A percentile compares a stretch with the other conserved stretches of the same genome.
Conservation (phyloP, 1,140 invertebrate genomes). For the Chrysopa pallens region DNA sequence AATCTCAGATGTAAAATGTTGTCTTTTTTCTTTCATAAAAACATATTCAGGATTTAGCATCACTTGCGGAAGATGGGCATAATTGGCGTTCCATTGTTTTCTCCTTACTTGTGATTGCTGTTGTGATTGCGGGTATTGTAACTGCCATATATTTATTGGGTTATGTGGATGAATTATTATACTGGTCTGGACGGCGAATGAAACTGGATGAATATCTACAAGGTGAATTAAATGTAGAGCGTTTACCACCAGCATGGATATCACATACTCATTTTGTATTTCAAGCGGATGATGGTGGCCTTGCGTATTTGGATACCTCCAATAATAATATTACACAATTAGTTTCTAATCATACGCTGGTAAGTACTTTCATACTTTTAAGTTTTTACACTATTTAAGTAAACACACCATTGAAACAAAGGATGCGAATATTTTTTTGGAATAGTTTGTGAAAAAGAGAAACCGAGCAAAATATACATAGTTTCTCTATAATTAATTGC, state of each 20-base stretch:
- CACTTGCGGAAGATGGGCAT: constrained; percentile 53
- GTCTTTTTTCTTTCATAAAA: too few relatives aligned
- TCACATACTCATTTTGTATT: constrained; percentile 61
- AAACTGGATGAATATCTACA: constrained; percentile 55
- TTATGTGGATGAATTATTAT: constrained; percentile 72
- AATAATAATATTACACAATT: constrained; percentile 55
- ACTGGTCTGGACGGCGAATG: constrained; percentile 67
- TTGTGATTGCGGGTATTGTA: constrained; percentile 67
- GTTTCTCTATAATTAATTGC: too few relatives aligned
- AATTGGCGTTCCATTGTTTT: constrained; percentile 76
- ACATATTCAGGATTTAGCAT: constrained; percentile 40
- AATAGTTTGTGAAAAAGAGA: too few relatives aligned
- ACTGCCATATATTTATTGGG: constrained; percentile 70
- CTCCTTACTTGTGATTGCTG: constrained; percentile 64
- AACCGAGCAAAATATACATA: too few relatives aligned
- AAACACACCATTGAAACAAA: too few relatives aligned
- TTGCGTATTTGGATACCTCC: constrained; percentile 53
- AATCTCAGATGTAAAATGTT: too few relatives aligned
- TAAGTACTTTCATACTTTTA: constrained; percentile 25
- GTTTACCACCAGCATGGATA: constrained; percentile 60
- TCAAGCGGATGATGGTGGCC: constrained; percentile 63
- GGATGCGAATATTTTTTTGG: too few relatives aligned
- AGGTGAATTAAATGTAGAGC: constrained; percentile 50
- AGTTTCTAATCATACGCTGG: constrained; percentile 69
- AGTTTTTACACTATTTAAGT: too few relatives aligned